Percentiles rank a stretch among this genome's conserved stretches.
phyloP scores from a whole-genome alignment of 2,888 invertebrate species.

The Lasioglossum marginatum region DNA sequence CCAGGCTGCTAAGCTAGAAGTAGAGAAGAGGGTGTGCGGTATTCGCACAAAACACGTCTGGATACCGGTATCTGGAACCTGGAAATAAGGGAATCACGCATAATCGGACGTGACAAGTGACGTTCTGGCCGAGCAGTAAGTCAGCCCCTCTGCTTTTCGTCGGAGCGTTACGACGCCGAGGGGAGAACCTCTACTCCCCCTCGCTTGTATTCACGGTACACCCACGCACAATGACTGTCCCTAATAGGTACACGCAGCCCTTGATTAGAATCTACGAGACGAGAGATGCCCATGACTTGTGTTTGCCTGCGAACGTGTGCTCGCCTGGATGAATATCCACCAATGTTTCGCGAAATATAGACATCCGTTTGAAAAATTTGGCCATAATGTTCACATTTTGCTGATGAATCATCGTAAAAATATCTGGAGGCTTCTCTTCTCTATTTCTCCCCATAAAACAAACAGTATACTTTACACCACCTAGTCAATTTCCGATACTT shows the following conservation, averaged over 20 bases:
- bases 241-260: conserved; percentile 84
- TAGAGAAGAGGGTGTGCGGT: conserved; percentile 38
- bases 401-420: not conserved
- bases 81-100: conserved; percentile 74
- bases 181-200: conserved; percentile 69
- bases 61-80: conserved; percentile 54
- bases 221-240: conserved; percentile 83
- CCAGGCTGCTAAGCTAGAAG: conserved; percentile 34
- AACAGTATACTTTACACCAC: no score
- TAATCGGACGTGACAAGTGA: conserved; percentile 82
- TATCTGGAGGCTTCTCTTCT: not conserved
- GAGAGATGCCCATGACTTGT: conserved; percentile 67
- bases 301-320: conserved; percentile 46
- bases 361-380: not conserved
- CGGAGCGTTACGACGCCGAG: conserved; percentile 60
- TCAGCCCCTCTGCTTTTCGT: conserved; percentile 70
- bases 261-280: conserved; percentile 81
- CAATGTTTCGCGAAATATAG: not conserved
- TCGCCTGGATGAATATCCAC: conserved; percentile 7
- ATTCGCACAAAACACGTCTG: conserved; percentile 50
- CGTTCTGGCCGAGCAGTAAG: conserved; percentile 73
- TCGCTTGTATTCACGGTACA: conserved; percentile 75
- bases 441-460: no score
- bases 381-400: not conserved
- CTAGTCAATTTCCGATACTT: no score